A percentile compares a stretch with the other conserved stretches of the same genome.
These are phyloP conservation scores for Physocephala rufipes DNA, from an alignment of 2,888 invertebrate genomes.

Conservation along the genomic window DNA sequence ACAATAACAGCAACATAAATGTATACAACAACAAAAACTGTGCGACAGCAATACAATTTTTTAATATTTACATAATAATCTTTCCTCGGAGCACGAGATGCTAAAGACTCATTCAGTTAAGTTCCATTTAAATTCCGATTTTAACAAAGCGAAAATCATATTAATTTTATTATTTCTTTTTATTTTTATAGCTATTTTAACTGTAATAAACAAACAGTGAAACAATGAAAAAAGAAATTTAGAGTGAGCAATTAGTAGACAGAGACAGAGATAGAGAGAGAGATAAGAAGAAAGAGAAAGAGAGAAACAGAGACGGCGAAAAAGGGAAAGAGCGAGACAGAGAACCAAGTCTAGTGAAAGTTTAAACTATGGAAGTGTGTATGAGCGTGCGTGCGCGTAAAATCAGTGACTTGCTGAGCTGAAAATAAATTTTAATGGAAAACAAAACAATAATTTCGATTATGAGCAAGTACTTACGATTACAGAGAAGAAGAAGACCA, in stretches of 20 bases:
- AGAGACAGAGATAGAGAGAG: neutral
- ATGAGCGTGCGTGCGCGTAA: constrained; percentile 15
- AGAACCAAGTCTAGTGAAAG: constrained; percentile 14
- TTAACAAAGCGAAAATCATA: no score
- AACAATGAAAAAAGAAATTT: neutral
- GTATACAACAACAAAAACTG: no score
- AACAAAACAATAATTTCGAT: neutral
- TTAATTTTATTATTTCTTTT: no score
- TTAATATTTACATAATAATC: no score
- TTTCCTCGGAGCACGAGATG: no score
- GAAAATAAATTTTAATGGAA: neutral
- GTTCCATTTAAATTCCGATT: no score
- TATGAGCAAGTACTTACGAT: neutral
- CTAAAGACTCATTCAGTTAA: no score
- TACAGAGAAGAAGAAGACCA: neutral
- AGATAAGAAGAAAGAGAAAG: neutral
- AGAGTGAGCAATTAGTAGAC: neutral
- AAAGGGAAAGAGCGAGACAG: neutral
- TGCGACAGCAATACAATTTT: no score
- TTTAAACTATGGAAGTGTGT: constrained; percentile 22
- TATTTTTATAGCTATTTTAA: no score
- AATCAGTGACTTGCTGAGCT: neutral
- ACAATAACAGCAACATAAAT: no score
- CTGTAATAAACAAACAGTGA: neutral
- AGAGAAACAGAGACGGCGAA: neutral